Conservation (phyloP, 2,888 invertebrate species). For the Stratiomys singularior region DNA sequence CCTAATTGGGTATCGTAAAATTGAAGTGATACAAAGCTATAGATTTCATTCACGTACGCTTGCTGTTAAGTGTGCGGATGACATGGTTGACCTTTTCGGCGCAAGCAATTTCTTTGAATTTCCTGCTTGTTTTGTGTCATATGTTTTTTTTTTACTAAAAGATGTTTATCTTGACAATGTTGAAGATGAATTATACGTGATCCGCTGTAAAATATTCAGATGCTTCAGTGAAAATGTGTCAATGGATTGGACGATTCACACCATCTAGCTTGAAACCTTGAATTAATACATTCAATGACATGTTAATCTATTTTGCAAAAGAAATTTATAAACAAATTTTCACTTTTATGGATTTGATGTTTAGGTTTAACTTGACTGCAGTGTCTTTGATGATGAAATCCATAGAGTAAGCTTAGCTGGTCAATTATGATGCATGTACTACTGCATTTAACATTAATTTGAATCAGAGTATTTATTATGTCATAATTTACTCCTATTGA, state of each 20-base stretch:
- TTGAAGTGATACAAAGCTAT: neutral
- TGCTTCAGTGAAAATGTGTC: neutral
- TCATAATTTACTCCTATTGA: no score
- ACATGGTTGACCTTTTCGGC: constrained; percentile 13
- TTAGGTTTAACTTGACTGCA: no score
- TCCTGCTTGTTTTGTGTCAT: neutral
- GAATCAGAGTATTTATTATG: no score
- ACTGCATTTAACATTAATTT: no score
- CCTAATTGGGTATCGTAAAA: constrained; percentile 13
- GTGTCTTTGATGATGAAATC: no score
- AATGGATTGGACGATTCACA: neutral
- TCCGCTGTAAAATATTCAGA: neutral
- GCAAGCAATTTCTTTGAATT: constrained; percentile 8
- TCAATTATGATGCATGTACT: no score
- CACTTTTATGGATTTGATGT: no score
- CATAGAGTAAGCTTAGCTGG: no score
- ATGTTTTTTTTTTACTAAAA: neutral
- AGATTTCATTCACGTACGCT: neutral
- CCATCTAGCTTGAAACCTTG: no score
- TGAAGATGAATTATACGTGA: neutral
- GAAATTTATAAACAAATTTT: no score
- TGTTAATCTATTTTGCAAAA: no score
- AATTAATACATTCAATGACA: no score
- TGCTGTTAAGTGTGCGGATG: neutral
- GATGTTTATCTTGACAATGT: neutral